Conservation (phyloP, 1,140 invertebrate genomes). For the Drosophila bifasciata region DNA sequence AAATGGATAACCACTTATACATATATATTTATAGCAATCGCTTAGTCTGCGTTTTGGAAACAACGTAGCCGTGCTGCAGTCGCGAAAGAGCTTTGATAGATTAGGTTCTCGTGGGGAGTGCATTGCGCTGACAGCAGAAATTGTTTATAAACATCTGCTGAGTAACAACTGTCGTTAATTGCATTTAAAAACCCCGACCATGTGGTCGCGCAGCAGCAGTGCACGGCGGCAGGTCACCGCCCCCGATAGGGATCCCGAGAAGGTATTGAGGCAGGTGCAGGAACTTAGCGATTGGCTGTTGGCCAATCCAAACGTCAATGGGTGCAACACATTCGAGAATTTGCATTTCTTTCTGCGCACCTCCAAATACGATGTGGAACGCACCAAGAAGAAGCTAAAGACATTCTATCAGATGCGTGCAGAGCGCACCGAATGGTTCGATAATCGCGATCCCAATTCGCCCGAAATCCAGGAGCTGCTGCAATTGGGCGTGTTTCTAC, state of each 20-base stretch:
- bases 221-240: slow-evolving; percentile 16
- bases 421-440: slow-evolving; percentile 86
- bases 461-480: slow-evolving; percentile 86
- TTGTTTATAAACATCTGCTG: slow-evolving; percentile 46
- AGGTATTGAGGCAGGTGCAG: slow-evolving; percentile 55
- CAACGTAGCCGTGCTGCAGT: neutral
- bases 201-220: slow-evolving; percentile 44
- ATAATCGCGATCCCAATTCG: slow-evolving; percentile 86
- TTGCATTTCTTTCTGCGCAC: slow-evolving; percentile 87
- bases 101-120: slow-evolving; percentile 3
- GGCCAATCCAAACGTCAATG: slow-evolving; percentile 78
- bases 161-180: slow-evolving; percentile 28
- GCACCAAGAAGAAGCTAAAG: slow-evolving; percentile 86
- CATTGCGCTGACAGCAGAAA: slow-evolving; percentile 1
- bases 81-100: slow-evolving; percentile 31
- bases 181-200: slow-evolving; percentile 16
- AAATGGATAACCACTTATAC: slow-evolving; percentile 28
- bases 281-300: slow-evolving; percentile 70
- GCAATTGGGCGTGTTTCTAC: slow-evolving; percentile 86
- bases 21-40: slow-evolving; percentile 27
- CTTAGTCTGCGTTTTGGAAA: slow-evolving; percentile 22
- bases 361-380: slow-evolving; percentile 87
- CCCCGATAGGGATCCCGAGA: slow-evolving; percentile 32
- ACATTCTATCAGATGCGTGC: slow-evolving; percentile 86
- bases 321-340: slow-evolving; percentile 85